Base-by-base conservation (phyloP, 2,797 vertebrate species). In the Tragelaphus eurycerus region DNA sequence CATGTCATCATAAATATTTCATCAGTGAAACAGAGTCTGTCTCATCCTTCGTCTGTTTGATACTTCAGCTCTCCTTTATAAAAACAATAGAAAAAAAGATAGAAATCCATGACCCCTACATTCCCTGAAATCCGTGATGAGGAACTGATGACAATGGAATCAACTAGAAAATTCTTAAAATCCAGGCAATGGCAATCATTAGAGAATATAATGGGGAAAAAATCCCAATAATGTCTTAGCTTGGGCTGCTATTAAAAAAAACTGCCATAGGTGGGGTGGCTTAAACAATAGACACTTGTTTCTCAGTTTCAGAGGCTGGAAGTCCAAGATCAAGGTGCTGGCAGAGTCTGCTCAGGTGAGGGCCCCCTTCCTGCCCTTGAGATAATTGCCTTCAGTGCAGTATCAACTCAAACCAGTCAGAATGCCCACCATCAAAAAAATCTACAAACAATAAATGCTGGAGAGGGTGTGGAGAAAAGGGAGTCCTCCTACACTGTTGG, bases 1-100 rank as follows among this genome's bases (percentile, higher is more conserved):
- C 98, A 14, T 97, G 95, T 98, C 97, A 97, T 97, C 96, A 98
- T 98, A 98, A 98, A 99, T 98, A 98, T 98, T 98, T 98, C 98
- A 98, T 98, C 0, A 0, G 94, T 78, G 93, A 93, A 98, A 86
- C 91, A 97, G 96, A 16, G 21, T 78, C 97, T 95, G 93, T 94
- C 90, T 97, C 74, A 84, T 52, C 79, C 62, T 93, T 92, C 43
- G n/a, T 97, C 96, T 97, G 25, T 88, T 95, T 81, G 38, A 48
- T 31, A 23, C 50, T 97, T 87, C 84, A 59, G 54, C 52, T 89
- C 85, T 95, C 78, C 15, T 88, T 74, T 67, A 74, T 34, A 55
- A 86, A 85, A 83, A 86, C 21, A 85, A 84, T 6, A n/a, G 7
- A 0, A 74, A 46, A 38, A 86, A 57, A 71, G 38, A 85, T 8